A percentile compares a stretch with the other conserved stretches of the same genome.
phyloP scores from a whole-genome alignment of 2,888 invertebrate species.

The Tetragnatha montana region DNA sequence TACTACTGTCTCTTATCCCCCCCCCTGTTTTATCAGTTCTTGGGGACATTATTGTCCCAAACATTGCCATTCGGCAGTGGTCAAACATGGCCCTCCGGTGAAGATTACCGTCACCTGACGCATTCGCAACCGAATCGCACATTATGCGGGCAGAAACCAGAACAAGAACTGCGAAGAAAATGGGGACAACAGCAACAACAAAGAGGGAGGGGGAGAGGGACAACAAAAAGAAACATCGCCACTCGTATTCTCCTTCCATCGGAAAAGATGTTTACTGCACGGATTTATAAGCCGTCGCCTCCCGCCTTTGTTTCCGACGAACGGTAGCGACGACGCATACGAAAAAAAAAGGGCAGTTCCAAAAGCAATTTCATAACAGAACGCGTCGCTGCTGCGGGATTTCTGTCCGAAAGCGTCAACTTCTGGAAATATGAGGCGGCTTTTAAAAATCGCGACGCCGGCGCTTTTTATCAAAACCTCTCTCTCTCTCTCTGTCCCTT shows the following conservation, averaged over 20 bases:
- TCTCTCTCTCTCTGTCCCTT: neutral
- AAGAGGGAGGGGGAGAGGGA: neutral
- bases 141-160: neutral
- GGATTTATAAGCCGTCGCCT: neutral
- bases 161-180: neutral
- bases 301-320: constrained; percentile 12
- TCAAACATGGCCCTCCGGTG: neutral
- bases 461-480: neutral
- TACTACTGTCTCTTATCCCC: no score
- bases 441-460: constrained; percentile 1
- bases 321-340: neutral
- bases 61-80: neutral
- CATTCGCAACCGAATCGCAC: neutral
- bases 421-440: neutral
- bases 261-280: constrained; percentile 14
- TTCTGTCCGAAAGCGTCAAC: constrained; percentile 4
- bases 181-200: neutral
- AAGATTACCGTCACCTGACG: neutral
- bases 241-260: neutral
- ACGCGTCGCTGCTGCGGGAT: neutral
- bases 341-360: neutral
- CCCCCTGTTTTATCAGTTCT: no score
- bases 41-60: no score
- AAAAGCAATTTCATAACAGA: constrained; percentile 20
- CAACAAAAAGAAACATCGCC: neutral